These are phyloP conservation scores for Australoheros facetus DNA, from an alignment of 2,797 vertebrate species.

Conservation along the genomic window DNA sequence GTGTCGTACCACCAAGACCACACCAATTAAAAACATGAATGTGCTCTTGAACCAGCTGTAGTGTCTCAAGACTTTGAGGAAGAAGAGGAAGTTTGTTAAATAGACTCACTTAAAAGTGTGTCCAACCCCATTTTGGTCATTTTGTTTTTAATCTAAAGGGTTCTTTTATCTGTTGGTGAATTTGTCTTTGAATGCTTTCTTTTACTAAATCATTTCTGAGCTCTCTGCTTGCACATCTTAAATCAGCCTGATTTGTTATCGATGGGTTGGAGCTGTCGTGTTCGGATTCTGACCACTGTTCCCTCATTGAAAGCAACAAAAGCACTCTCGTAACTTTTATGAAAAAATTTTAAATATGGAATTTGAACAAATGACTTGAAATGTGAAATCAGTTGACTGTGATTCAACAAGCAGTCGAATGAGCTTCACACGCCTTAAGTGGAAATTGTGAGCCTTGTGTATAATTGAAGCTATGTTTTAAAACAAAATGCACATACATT, in stretches of 20 bases:
- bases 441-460: slow-evolving; percentile 68
- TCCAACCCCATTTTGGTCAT: slow-evolving; percentile 28
- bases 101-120: slow-evolving; percentile 44
- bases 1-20: slow-evolving; percentile 26
- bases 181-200: slow-evolving; percentile 71
- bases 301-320: slow-evolving; percentile 63
- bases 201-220: slow-evolving; percentile 57
- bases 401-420: slow-evolving; percentile 24
- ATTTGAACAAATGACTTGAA: slow-evolving; percentile 75
- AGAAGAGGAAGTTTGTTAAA: slow-evolving; percentile 57
- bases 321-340: slow-evolving; percentile 60
- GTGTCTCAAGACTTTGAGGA: slow-evolving; percentile 45
- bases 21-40: slow-evolving; percentile 22
- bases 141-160: slow-evolving; percentile 50
- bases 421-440: slow-evolving; percentile 74
- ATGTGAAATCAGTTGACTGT: slow-evolving; percentile 52
- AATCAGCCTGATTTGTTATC: slow-evolving; percentile 36
- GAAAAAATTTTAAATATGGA: slow-evolving; percentile 47
- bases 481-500: slow-evolving; percentile 62
- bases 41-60: slow-evolving; percentile 44
- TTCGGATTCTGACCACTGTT: slow-evolving; percentile 68
- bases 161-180: slow-evolving; percentile 53
- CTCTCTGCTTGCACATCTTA: slow-evolving; percentile 73
- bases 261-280: slow-evolving; percentile 46
- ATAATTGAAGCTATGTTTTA: slow-evolving; percentile 50